Evolutionary conservation across 1,140 invertebrate genomes (phyloP).

Genomic region (Diabrotica virgifera): DNA sequence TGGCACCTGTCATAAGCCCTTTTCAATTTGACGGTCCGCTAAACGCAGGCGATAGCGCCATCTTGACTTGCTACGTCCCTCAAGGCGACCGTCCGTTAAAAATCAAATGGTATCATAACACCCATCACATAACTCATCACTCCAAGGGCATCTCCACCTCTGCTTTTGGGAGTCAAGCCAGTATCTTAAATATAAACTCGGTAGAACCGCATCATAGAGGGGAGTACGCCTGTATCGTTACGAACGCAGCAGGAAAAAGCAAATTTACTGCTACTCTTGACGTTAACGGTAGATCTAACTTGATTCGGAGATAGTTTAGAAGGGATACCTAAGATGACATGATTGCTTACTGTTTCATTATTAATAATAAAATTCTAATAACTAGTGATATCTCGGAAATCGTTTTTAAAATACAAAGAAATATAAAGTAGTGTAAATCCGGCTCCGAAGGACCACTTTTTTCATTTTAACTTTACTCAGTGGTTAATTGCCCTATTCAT

Average conservation of each 20-base stretch:
- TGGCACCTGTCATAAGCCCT: conserved; percentile 59
- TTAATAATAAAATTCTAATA: too few species aligned
- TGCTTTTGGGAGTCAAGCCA: conserved; percentile 54
- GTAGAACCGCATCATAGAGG: conserved; percentile 58
- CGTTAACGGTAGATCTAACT: conserved; percentile 57
- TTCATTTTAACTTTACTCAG: too few species aligned
- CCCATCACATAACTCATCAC: conserved; percentile 35
- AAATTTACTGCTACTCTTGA: conserved; percentile 60
- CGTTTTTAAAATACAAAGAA: too few species aligned
- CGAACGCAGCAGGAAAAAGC: conserved; percentile 57
- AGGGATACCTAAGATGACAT: too few species aligned
- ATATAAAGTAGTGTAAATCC: too few species aligned
- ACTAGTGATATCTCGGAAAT: too few species aligned
- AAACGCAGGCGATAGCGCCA: conserved; percentile 64
- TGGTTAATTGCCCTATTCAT: too few species aligned
- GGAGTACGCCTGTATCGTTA: conserved; percentile 61
- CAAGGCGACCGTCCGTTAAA: conserved; percentile 74
- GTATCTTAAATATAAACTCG: conserved; percentile 58
- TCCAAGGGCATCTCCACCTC: conserved; percentile 48
- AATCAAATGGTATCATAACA: conserved; percentile 60
- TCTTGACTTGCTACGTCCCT: conserved; percentile 68
- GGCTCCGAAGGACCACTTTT: too few species aligned
- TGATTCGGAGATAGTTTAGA: too few species aligned
- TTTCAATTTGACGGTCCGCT: conserved; percentile 60
- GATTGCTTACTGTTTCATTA: too few species aligned